A percentile compares a stretch with the other conserved stretches of the same genome.
Evolutionary conservation across 1,140 invertebrate species (phyloP).

Genomic region (Bicyclus anynana): DNA sequence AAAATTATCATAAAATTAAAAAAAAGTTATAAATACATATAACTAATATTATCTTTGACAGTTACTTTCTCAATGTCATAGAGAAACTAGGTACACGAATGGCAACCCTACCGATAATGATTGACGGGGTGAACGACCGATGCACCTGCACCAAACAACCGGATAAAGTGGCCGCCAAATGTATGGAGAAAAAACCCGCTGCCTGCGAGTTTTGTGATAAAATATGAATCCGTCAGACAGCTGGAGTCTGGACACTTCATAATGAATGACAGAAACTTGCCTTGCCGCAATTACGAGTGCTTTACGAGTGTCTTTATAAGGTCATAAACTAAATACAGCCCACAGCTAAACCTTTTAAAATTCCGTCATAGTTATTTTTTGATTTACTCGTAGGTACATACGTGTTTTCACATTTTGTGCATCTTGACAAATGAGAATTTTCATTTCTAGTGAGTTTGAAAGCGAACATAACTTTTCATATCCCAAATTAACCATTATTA

Average conservation of each 20-base stretch:
- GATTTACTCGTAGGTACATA: too few species aligned
- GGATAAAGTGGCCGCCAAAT: slow-evolving; percentile 54
- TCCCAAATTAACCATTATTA: too few species aligned
- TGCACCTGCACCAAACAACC: slow-evolving; percentile 57
- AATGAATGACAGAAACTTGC: background rate
- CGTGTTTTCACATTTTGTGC: too few species aligned
- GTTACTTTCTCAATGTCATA: background rate
- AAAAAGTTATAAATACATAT: too few species aligned
- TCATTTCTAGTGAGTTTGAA: too few species aligned
- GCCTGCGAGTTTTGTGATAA: slow-evolving; percentile 20
- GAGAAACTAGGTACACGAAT: background rate
- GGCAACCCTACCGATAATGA: slow-evolving; percentile 24
- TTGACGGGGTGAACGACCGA: slow-evolving; percentile 51
- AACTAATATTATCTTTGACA: too few species aligned
- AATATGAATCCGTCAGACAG: slow-evolving; percentile 12
- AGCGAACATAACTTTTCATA: too few species aligned
- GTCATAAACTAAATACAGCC: too few species aligned
- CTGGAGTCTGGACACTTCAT: background rate
- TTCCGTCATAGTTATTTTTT: too few species aligned
- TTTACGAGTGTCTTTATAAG: background rate
- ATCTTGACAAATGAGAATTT: too few species aligned
- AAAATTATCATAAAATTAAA: too few species aligned
- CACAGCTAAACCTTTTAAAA: too few species aligned
- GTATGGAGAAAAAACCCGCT: slow-evolving; percentile 50
- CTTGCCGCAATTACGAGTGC: background rate